Base-by-base conservation (phyloP, 2,113 vertebrate species). In the Jaculus jaculus region DNA sequence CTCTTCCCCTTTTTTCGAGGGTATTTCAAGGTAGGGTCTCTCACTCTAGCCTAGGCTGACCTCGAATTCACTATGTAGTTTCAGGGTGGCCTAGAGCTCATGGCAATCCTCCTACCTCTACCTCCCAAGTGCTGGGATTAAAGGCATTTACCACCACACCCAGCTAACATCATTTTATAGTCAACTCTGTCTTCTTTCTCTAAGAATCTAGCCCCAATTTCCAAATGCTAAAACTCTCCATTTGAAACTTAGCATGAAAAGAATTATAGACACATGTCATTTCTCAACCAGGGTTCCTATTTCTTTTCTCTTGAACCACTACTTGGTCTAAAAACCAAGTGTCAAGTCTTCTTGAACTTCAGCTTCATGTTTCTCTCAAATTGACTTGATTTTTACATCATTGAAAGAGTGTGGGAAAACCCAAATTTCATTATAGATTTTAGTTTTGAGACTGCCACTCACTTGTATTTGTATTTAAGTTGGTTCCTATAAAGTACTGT, bases 381-480 rank as follows among this genome's bases (percentile, higher is more conserved):
- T 78, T 16, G 94, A 26, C 30, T 54, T 79, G 69, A n/a, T 81
- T 79, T 58, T 51, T 86, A 3, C 47, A 26, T 72, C 30, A 92
- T 93, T 68, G 71, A 80, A 71, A 92, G 39, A 21, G 16, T 7
- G 60, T 12, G 15, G 23, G 30, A 74, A 77, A 88, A 79, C 24
- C 17, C 51, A 72, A 73, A 54, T 66, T 84, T 78, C 23, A 68
- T 80, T 9, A 26, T 68, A 32, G 4, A n/a, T 87, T 95, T 82
- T 82, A n/a, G 28, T 93, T 95, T 92, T 93, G 54, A 91, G 63
- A 91, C 88, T 51, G 34, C 61, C 11, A 63, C 39, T 92, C 92
- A 30, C 28, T 90, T 92, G 75, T 42, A 77, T 95, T 60, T 84
- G 6, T 79, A 20, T 82, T 89, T 79, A 95, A 42, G 71, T 91